Evolutionary conservation across 2,113 vertebrate species (phyloP), one percentile per base, ranked within the genome.

Genomic region (Scartelaos histophorus): DNA sequence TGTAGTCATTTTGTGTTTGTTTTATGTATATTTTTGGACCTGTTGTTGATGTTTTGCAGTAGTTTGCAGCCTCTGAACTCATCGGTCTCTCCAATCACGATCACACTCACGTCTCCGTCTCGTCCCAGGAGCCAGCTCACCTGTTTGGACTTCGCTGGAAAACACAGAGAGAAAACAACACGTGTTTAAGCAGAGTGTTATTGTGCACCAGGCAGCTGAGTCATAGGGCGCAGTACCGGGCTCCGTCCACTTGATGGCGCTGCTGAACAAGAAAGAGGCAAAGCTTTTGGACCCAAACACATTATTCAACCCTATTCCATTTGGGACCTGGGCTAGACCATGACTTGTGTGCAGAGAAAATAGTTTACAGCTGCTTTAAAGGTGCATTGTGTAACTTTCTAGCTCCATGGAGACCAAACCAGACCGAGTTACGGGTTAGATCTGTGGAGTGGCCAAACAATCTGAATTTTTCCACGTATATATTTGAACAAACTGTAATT

Each of bases 81-180:
- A 0, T 92, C 91, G 21, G 82, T 46, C 69, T 94, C 92, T 38
- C 92, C 91, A 0, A 94, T 93, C 46, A 94, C 67, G 1, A 62
- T 77, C 70, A 93, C 92, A 13, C 90, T 87, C 65, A 94, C 92
- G 1, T 94, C 93, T 12, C 94, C 94, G 6, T 94, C 93, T 0
- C 89, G 83, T 3, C 93, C 93, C 1, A 92, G 82, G 19, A 93
- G 86, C 94, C 93, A 94, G 56, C 56, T 90, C 74, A 94, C 94
- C 0, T 73, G 89, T 77, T 94, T 94, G 21, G 69, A 87, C 66
- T 80, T 70, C n/a, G 53, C 93, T 94, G 81, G 2, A 35, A 56
- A 47, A 53, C 19, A 13, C 24, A 22, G 0, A 25, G 2, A 46
- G 57, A 3, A 54, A 47, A 56, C 34, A 67, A 11, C 58, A 61